A percentile compares a stretch with the other conserved stretches of the same genome.
phyloP scores from a whole-genome alignment of 53 echinoderm and acorn worm genomes.

The Echinometra lucunter region DNA sequence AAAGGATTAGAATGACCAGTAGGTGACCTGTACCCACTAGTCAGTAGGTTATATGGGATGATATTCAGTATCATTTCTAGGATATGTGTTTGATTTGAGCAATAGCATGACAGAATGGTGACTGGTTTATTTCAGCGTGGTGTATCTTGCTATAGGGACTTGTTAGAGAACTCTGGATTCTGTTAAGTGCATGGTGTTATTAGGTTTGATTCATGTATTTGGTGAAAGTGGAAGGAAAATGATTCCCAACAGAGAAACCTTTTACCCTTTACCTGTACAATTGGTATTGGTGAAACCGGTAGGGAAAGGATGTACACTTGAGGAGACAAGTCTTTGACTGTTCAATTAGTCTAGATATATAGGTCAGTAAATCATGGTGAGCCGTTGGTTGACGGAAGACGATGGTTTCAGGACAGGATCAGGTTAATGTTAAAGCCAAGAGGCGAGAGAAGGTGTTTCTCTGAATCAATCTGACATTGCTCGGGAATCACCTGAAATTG shows the following conservation, averaged over 20 bases:
- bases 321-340: neutral
- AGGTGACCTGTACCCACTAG: no score
- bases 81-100: no score
- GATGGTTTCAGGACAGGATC: neutral
- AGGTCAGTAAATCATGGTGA: slow-evolving; percentile 25
- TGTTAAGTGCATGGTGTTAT: no score
- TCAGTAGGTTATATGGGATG: no score
- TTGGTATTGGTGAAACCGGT: neutral
- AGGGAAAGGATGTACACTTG: neutral
- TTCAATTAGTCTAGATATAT: slow-evolving; percentile 11
- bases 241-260: no score
- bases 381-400: neutral
- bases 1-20: no score
- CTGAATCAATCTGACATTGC: slow-evolving; percentile 6
- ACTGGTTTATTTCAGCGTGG: no score
- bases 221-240: neutral
- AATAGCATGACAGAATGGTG: no score
- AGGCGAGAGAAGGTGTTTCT: slow-evolving; percentile 17
- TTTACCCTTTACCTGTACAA: no score
- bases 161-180: no score
- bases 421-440: slow-evolving; percentile 10
- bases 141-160: no score
- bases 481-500: slow-evolving; percentile 45
- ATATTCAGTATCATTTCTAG: no score
- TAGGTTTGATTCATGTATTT: neutral